Evolutionary conservation across 2,113 vertebrate genomes (phyloP).

Genomic region (Macrotus californicus): DNA sequence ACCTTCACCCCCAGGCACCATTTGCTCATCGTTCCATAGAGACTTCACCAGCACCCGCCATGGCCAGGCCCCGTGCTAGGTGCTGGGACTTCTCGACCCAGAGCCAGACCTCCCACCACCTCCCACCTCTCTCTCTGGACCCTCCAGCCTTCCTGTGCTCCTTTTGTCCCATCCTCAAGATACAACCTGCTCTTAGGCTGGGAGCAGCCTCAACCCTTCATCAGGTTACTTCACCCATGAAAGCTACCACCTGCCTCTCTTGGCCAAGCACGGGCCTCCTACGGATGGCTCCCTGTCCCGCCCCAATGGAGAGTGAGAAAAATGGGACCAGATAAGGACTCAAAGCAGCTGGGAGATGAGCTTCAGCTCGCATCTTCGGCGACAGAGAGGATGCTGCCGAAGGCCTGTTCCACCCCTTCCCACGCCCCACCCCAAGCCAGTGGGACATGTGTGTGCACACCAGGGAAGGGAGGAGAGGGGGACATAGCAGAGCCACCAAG

Average conservation of each 20-base stretch:
- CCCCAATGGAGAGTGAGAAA: neutral
- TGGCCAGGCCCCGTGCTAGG: neutral
- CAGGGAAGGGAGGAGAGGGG: no score
- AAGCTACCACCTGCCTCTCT: neutral
- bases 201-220: accelerated
- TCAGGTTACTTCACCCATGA: neutral
- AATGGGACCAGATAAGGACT: neutral
- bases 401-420: neutral
- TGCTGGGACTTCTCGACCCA: neutral
- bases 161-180: neutral
- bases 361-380: accelerated
- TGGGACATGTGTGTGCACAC: neutral
- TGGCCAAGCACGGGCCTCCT: accelerated
- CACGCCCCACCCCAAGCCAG: neutral
- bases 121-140: neutral
- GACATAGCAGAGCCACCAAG: neutral
- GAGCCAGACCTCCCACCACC: neutral
- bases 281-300: accelerated
- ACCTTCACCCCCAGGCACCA: neutral
- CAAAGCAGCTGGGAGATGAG: neutral
- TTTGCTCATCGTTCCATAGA: accelerated
- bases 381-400: neutral
- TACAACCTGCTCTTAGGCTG: neutral
- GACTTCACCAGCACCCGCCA: accelerated
- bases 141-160: neutral